phyloP scores from a whole-genome alignment of 2,888 invertebrate species.

The Rhagium mordax region DNA sequence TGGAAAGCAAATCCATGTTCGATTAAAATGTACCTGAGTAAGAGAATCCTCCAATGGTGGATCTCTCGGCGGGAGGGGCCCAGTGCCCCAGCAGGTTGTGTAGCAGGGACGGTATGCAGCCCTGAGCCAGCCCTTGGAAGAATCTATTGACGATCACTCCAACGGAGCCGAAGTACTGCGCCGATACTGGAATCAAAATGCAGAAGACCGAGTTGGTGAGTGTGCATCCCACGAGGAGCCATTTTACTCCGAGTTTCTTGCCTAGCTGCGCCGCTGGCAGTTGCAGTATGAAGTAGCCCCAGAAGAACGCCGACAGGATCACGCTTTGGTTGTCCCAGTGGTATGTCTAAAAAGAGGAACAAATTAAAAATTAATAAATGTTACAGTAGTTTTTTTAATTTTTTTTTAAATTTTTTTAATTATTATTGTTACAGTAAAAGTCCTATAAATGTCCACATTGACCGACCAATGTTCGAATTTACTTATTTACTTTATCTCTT shows the following conservation, averaged over 20 bases:
- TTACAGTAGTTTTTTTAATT: no score
- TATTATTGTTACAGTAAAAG: no score
- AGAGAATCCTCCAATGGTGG: slow-evolving; percentile 72
- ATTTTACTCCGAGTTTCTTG: slow-evolving; percentile 81
- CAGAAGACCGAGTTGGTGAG: slow-evolving; percentile 77
- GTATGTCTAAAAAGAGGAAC: slow-evolving; percentile 32
- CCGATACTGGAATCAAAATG: slow-evolving; percentile 78
- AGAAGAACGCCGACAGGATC: slow-evolving; percentile 83
- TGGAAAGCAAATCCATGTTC: no score
- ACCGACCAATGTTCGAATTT: no score
- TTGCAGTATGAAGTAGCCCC: slow-evolving; percentile 84
- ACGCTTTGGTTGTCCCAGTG: slow-evolving; percentile 73
- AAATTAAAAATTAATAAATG: not conserved
- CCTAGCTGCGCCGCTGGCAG: slow-evolving; percentile 81
- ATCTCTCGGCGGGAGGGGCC: slow-evolving; percentile 80
- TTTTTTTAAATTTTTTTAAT: no score
- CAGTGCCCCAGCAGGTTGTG: slow-evolving; percentile 84
- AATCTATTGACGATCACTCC: slow-evolving; percentile 78
- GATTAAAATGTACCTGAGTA: slow-evolving; percentile 77
- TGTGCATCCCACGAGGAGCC: slow-evolving; percentile 75
- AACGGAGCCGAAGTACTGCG: slow-evolving; percentile 76
- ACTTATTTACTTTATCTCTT: no score
- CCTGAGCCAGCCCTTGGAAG: slow-evolving; percentile 82
- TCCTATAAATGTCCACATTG: no score
- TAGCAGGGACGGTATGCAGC: slow-evolving; percentile 79